phyloP scores from a whole-genome alignment of 2,113 vertebrate species.

The Peucedramus taeniatus region DNA sequence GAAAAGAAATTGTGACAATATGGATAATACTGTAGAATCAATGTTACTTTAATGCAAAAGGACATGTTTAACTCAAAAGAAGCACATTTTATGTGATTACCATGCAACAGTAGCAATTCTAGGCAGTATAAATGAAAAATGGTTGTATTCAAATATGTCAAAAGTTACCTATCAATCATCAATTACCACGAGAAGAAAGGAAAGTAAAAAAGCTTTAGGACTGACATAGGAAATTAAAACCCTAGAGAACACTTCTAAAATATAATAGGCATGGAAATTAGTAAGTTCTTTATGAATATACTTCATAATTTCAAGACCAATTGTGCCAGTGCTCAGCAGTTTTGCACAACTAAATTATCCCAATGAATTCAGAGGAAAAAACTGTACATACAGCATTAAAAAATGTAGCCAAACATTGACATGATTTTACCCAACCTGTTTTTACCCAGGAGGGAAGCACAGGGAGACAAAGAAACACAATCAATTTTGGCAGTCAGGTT shows the following conservation, averaged over 20 bases:
- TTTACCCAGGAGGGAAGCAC: neutral
- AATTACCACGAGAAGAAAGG: neutral
- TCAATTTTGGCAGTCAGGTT: fast-evolving
- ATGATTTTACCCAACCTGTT: neutral
- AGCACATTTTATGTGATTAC: neutral
- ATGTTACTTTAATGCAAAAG: neutral
- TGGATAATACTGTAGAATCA: neutral
- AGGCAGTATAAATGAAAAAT: neutral
- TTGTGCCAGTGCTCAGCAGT: neutral
- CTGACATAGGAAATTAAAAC: neutral
- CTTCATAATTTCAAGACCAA: neutral
- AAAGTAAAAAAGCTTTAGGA: neutral
- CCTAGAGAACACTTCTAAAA: neutral
- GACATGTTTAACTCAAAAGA: neutral
- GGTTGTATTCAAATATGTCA: neutral
- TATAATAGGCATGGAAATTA: neutral
- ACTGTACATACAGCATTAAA: neutral
- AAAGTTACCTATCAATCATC: neutral
- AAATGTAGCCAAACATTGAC: neutral
- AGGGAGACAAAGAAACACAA: neutral
- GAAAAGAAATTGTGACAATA: neutral
- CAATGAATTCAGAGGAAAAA: neutral
- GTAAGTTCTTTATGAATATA: neutral
- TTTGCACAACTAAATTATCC: neutral
- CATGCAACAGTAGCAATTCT: neutral